Evolutionary conservation across 2,888 invertebrate genomes (phyloP), one percentile per base, ranked within the genome.

Genomic region (Amorpha juglandis): DNA sequence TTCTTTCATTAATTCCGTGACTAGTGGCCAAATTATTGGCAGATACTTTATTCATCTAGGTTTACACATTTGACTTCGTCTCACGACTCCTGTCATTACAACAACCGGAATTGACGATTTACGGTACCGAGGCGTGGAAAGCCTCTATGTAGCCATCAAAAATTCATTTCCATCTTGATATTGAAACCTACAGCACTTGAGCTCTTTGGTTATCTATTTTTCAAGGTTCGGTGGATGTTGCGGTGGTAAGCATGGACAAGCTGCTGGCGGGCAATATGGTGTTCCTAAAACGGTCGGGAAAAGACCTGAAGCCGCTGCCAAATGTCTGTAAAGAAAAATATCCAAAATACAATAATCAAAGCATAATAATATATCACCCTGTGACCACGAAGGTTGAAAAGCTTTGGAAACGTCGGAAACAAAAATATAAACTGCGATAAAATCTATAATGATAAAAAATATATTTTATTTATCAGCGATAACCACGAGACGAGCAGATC

Each of bases 251-350:
- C 89, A 91, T 1, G 90, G 90, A 68, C 91, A 92, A 0, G 88
- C 78, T 2, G 88, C 78, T 12, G 87, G 74, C 3, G 89, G 73
- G 65, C 89, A 89, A 76, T 91, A 92, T 0, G 88, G 75, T 2
- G 87, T 74, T 47, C 82, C 78, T 63, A 92, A 74, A 66, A 89
- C 86, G 1, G 87, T 70, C 6, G 91, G 90, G 81, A 95, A 95
- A 79, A 95, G 88, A 65, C 95, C 95, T 63, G 95, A 94, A 63
- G 95, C 95, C 69, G 95, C 95, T 66, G 95, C 95, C 76, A 95
- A 87, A 79, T 95, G 94, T 76, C 95, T 95, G 86, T 64, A 78
- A 78, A 62, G 55, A 67, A 64, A 67, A 38, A 38, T 27, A 27
- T 27, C n/a, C 35, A 8, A 38, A 27, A 27, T 27, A 38, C 38